Evolutionary conservation across 1,140 invertebrate species (phyloP), one percentile per base, ranked within the genome.

Genomic region (Lethrus apterus): DNA sequence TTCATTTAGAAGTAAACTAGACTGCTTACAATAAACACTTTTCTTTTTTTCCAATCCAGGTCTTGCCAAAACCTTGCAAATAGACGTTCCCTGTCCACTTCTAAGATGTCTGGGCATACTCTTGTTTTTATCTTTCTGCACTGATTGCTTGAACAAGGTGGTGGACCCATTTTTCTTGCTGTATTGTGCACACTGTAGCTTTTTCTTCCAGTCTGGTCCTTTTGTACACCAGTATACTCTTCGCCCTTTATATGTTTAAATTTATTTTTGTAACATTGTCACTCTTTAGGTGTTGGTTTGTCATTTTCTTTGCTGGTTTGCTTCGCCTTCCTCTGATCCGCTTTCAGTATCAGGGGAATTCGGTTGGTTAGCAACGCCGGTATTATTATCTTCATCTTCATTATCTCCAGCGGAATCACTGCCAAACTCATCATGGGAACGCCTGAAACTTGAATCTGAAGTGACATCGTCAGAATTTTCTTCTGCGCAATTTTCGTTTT

Each of bases 271-370:
- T 30, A 15, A 43, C 41, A 43, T 17, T 43, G 20, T 14, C 41
- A 31, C 14, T 30, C 41, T 17, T 43, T 14, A 14, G 41, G 24
- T 64, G 65, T 50, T 67, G 62, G 48, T 53, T 60, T 36, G 58
- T 60, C 11, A 36, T 64, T 68, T 23, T 65, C 55, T 36, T 51
- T 52, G 33, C 67, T 46, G 40, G 67, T 62, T 40, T 19, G 19
- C 36, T 30, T 43, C 41, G 17, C 41, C 7, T 43, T 24, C 24
- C 11, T 43, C 24, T 0, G n/a, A 20, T 31, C 1, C 11, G 4
- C 14, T 9, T 19, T n/a, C 19, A 15, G 14, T 26, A 26, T 5
- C 24, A 26, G 24, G 24, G 13, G 31, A 13, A 9, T 33, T 14
- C 31, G 13, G 13, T 33, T 33, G 31, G 9, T 31, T 29, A 43